Evolutionary conservation across 2,113 vertebrate species (phyloP).

Genomic region (Brachionichthys hirsutus): DNA sequence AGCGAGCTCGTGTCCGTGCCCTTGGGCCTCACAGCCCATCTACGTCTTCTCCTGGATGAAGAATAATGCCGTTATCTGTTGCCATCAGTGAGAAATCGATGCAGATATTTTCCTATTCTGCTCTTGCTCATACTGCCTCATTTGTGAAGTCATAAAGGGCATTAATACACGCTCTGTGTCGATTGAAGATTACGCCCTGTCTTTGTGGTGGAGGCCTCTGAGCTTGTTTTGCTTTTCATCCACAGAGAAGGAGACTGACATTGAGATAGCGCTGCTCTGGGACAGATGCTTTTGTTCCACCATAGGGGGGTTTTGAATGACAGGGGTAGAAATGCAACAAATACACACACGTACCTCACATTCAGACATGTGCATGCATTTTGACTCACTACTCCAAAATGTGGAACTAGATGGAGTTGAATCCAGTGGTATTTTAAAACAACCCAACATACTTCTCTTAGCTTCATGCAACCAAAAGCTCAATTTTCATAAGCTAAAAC

Average conservation of each 20-base stretch:
- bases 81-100: slow-evolving; percentile 78
- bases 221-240: background rate
- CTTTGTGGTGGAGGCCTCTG: slow-evolving; percentile 24
- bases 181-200: slow-evolving; percentile 46
- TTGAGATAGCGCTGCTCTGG: background rate
- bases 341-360: slow-evolving; percentile 23
- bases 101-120: slow-evolving; percentile 80
- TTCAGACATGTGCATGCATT: slow-evolving; percentile 24
- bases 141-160: slow-evolving; percentile 65
- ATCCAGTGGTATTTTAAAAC: background rate
- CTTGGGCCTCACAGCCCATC: slow-evolving; percentile 69
- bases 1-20: slow-evolving; percentile 40
- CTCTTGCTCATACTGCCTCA: slow-evolving; percentile 73
- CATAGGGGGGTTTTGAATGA: slow-evolving; percentile 31
- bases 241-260: slow-evolving; percentile 1
- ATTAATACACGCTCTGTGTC: slow-evolving; percentile 47
- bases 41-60: slow-evolving; percentile 76
- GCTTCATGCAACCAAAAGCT: slow-evolving; percentile 29
- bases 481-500: slow-evolving; percentile 44
- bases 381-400: slow-evolving; percentile 14
- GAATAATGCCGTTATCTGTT: slow-evolving; percentile 79
- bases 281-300: slow-evolving; percentile 16
- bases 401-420: slow-evolving; percentile 3
- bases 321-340: slow-evolving; percentile 55
- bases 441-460: slow-evolving; percentile 18